Base-by-base conservation (phyloP, 2,797 vertebrate genomes). In the Parauchenoglanis ngamensis region DNA sequence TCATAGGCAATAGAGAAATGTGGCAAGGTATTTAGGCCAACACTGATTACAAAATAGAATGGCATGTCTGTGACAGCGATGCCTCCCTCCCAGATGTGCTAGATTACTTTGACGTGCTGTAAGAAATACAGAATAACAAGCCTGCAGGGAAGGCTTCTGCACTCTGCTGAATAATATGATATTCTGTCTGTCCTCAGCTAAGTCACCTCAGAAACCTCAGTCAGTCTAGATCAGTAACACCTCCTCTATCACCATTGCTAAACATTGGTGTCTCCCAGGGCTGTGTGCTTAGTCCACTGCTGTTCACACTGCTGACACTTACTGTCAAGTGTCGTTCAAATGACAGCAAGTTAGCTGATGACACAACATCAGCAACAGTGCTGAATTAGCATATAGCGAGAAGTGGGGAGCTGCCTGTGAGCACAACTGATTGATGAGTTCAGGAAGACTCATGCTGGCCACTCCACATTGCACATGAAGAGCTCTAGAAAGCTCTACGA, bases 231-330 rank as follows among this genome's bases (percentile, higher is more conserved):
- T 57, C 54, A 73, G 35, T 46, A 57, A 46, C 23, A 57, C 23
- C 7, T 46, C 54, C 28, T 13, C 83, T 44, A n/a, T 59, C 35
- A 56, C 35, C 56, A 28, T 73, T 73, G 31, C 19, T 72, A 28
- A 72, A 35, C 21, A 56, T 17, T 25, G 68, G 54, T 73, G 68
- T 57, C 67, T 84, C 35, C 52, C 52, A 84, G 52, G 52, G 52
- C 52, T 83, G 81, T 83, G 17, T 54, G 44, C 46, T 68, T 83
- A 68, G 57, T 81, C 7, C 59, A 49, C 40, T 46, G 59, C 25
- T 84, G 83, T 84, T 72, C 52, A 72, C 54, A 73, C 68, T 84
- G 81, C 63, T 83, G 81, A 70, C 81, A 70, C 81, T 40, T 57
- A 44, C 49, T 10, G 49, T 57, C 83, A 72, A 35, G 46, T 59